Percentiles rank a stretch among this genome's conserved stretches.
These are phyloP conservation scores for Oscheius sp. DNA, from an alignment of 2,888 invertebrate species.

Conservation along the genomic window DNA sequence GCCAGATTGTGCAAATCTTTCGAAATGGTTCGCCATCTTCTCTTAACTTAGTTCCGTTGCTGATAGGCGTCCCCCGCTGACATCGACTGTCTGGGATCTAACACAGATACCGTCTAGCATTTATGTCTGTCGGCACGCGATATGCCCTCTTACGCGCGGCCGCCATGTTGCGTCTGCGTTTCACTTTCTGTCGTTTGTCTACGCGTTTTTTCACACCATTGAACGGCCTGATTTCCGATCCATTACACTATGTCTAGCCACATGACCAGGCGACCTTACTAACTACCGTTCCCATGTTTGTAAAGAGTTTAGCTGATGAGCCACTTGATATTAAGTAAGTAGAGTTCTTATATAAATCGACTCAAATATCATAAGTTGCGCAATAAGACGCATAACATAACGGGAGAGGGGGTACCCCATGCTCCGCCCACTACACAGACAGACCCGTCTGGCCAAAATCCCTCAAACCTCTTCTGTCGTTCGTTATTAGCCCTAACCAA, in stretches of 20 bases:
- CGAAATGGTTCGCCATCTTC: constrained; percentile 2
- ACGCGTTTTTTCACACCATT: neutral
- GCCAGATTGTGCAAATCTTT: constrained; percentile 24
- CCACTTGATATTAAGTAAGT: constrained; percentile 8
- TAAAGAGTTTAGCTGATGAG: neutral
- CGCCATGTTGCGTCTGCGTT: constrained; percentile 25
- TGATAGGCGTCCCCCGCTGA: neutral
- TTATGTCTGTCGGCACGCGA: constrained; percentile 25
- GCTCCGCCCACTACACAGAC: constrained; percentile 6
- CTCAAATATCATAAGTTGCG: constrained; percentile 22
- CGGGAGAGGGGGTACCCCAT: no score
- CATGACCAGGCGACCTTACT: neutral
- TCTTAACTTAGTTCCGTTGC: neutral
- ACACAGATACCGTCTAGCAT: constrained; percentile 19
- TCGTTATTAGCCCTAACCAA: neutral
- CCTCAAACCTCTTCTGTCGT: neutral
- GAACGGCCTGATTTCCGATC: constrained; percentile 8
- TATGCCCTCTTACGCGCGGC: constrained; percentile 14
- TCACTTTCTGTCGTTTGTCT: constrained; percentile 6
- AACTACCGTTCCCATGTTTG: neutral
- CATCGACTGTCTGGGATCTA: constrained; percentile 3
- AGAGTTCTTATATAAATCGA: constrained; percentile 26
- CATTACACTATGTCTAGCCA: constrained; percentile 15
- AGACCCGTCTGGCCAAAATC: constrained; percentile 11
- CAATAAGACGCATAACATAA: constrained; percentile 5